A percentile compares a stretch with the other conserved stretches of the same genome.
phyloP scores from a whole-genome alignment of 2,888 invertebrate genomes.

The Aproaerema taeniolella region DNA sequence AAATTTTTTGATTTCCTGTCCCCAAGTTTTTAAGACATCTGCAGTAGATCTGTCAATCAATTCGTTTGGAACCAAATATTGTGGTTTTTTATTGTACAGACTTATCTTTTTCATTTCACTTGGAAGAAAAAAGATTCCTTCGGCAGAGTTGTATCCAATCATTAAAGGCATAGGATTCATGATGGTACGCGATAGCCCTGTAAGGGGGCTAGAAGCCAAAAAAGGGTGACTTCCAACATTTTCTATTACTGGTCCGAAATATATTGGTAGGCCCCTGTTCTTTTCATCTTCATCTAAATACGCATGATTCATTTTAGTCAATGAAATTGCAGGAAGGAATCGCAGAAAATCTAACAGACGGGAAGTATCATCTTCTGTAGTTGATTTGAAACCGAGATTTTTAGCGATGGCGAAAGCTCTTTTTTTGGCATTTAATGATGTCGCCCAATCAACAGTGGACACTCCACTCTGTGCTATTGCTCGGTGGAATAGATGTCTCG shows the following conservation, averaged over 20 bases:
- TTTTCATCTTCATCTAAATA: constrained; percentile 30
- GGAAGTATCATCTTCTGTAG: background rate
- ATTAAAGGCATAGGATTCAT: constrained; percentile 32
- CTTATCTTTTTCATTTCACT: constrained; percentile 25
- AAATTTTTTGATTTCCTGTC: constrained; percentile 26
- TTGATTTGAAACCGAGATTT: constrained; percentile 21
- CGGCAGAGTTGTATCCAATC: constrained; percentile 33
- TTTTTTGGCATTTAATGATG: constrained; percentile 20
- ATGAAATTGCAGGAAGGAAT: too few relatives aligned
- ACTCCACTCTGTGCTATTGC: constrained; percentile 46
- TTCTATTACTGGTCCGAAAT: constrained; percentile 40
- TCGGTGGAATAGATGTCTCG: constrained; percentile 42
- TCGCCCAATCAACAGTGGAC: constrained; percentile 29
- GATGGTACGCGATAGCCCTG: too few relatives aligned
- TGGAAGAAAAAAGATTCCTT: constrained; percentile 28
- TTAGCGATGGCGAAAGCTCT: constrained; percentile 28
- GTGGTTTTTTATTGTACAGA: constrained; percentile 27
- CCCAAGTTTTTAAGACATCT: constrained; percentile 22
- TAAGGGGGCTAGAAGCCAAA: too few relatives aligned
- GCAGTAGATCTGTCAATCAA: constrained; percentile 21
- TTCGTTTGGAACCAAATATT: constrained; percentile 30
- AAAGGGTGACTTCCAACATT: too few relatives aligned
- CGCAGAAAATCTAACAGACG: too few relatives aligned
- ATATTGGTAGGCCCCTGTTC: constrained; percentile 29
- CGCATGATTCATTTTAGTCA: too few relatives aligned